phyloP scores from a whole-genome alignment of 2,113 vertebrate species.

The Paratilapia polleni region DNA sequence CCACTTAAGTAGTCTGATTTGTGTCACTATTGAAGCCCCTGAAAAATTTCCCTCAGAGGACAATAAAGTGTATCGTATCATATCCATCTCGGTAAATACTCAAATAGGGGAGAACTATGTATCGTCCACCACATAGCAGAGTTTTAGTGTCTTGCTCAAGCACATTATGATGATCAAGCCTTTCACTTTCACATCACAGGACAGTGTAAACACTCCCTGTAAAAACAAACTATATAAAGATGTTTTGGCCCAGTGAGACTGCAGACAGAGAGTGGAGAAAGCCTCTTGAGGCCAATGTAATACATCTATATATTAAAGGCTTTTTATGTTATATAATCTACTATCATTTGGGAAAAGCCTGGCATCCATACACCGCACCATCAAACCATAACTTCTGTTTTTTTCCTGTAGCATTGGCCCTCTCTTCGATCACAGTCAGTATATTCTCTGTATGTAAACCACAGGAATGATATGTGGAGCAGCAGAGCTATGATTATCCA shows the following conservation, averaged over 20 bases:
- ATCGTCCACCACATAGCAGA: too few relatives aligned
- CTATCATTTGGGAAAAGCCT: background rate
- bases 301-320: constrained; percentile 2
- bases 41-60: too few relatives aligned
- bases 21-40: too few relatives aligned
- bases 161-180: background rate
- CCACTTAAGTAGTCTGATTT: background rate
- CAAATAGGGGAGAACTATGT: too few relatives aligned
- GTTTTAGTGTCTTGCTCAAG: background rate
- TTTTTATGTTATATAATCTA: constrained; percentile 3
- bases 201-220: background rate
- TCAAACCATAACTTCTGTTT: constrained; percentile 1
- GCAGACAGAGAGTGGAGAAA: background rate
- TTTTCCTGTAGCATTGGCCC: constrained; percentile 2
- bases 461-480: constrained; percentile 33
- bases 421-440: background rate
- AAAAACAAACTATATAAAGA: constrained; percentile 4
- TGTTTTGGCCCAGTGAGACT: background rate
- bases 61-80: background rate
- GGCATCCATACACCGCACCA: constrained; percentile 13
- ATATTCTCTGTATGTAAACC: constrained; percentile 44
- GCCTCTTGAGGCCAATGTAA: background rate
- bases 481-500: constrained; percentile 50
- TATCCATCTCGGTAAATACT: background rate
- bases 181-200: background rate